Percentiles rank a stretch among this genome's conserved stretches.
Evolutionary conservation across 1,140 invertebrate genomes (phyloP).

Genomic region (Drosophila serrata): DNA sequence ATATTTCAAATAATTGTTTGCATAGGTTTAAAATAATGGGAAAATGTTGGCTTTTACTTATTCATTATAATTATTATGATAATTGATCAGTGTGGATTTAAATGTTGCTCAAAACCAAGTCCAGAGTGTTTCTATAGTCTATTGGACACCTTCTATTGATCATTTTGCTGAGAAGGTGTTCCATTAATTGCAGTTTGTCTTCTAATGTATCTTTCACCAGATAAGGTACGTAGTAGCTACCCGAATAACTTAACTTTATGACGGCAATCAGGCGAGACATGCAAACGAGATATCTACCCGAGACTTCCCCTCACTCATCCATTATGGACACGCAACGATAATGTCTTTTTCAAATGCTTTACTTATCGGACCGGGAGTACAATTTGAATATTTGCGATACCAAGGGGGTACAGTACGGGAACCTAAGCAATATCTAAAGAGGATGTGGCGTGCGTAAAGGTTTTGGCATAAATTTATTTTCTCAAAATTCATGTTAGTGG

Average conservation of each 20-base stretch:
- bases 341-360: slow-evolving; percentile 50
- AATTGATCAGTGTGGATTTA: too few species aligned
- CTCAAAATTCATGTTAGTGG: slow-evolving; percentile 20
- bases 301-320: slow-evolving; percentile 11
- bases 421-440: slow-evolving; percentile 11
- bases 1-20: background rate
- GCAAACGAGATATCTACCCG: slow-evolving; percentile 41
- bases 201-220: slow-evolving; percentile 22
- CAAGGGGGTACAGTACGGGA: background rate
- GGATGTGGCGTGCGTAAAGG: slow-evolving; percentile 36
- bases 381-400: slow-evolving; percentile 34
- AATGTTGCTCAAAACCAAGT: background rate
- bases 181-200: slow-evolving; percentile 23
- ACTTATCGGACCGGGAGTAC: slow-evolving; percentile 39
- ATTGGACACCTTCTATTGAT: slow-evolving; percentile 19
- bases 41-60: too few species aligned
- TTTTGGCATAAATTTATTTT: slow-evolving; percentile 5
- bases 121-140: background rate
- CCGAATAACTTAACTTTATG: slow-evolving; percentile 24
- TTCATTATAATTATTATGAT: too few species aligned
- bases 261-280: slow-evolving; percentile 63
- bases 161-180: background rate
- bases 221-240: slow-evolving; percentile 17
- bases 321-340: slow-evolving; percentile 56
- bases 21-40: background rate